Evolutionary conservation across 2,797 vertebrate species (phyloP).

Genomic region (Perdix hodgsoniae): DNA sequence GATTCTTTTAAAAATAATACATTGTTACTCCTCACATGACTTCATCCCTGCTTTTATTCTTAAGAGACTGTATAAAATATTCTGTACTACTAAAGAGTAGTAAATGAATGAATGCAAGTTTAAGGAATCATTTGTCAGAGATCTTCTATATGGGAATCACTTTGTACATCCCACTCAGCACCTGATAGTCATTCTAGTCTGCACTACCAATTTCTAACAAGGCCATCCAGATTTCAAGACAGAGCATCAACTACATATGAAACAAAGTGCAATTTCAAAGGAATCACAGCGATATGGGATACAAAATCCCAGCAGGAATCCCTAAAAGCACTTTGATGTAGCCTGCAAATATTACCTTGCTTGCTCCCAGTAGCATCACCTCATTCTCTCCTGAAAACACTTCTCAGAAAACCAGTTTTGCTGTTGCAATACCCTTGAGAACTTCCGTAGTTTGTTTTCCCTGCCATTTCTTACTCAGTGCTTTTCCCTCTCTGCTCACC

Average conservation of each 20-base stretch:
- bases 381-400: not conserved
- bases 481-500: not conserved
- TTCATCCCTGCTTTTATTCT: not conserved
- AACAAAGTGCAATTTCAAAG: not conserved
- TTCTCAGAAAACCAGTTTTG: not conserved
- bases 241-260: not conserved
- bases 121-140: not conserved
- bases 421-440: not conserved
- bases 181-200: not conserved
- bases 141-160: not conserved
- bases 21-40: not conserved
- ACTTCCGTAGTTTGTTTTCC: not conserved
- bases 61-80: not conserved
- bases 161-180: not conserved
- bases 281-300: fast-evolving
- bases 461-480: not conserved
- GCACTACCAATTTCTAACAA: not conserved
- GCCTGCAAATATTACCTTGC: not conserved
- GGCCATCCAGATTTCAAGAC: not conserved
- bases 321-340: not conserved
- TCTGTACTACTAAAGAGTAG: not conserved
- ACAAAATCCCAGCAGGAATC: not conserved
- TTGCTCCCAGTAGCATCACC: not conserved
- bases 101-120: not conserved
- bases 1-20: not conserved